Evolutionary conservation across 2,888 invertebrate genomes (phyloP).

Genomic region (Nephrotoma flavescens): DNA sequence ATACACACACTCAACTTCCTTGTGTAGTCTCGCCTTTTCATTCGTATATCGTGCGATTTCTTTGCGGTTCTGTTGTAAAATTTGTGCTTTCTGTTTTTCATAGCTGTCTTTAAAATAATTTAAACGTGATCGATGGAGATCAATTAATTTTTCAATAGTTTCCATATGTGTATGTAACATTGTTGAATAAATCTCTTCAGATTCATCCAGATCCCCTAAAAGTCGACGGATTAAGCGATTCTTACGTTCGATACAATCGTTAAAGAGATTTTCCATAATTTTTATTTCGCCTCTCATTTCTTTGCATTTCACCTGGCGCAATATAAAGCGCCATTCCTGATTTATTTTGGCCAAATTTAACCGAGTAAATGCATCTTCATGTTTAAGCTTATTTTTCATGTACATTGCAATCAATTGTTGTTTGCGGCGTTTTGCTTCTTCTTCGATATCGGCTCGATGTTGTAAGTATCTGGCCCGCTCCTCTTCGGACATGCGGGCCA

Average conservation of each 20-base stretch:
- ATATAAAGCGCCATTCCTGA: conserved; percentile 66
- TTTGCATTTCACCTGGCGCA: conserved; percentile 60
- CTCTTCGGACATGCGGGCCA: conserved; percentile 75
- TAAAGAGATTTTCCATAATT: conserved; percentile 33
- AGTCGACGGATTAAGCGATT: conserved; percentile 48
- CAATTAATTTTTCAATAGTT: conserved; percentile 50
- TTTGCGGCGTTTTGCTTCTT: conserved; percentile 64
- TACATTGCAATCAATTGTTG: conserved; percentile 65
- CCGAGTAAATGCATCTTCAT: conserved; percentile 63
- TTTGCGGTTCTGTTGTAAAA: conserved; percentile 38
- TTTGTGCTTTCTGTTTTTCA: conserved; percentile 38
- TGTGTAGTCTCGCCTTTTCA: conserved; percentile 38
- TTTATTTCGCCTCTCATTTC: conserved; percentile 54
- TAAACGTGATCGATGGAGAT: conserved; percentile 27
- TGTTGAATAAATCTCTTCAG: conserved; percentile 57
- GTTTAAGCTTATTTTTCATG: conserved; percentile 74
- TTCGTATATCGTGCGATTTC: conserved; percentile 38
- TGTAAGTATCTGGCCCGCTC: conserved; percentile 67
- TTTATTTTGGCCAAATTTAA: conserved; percentile 73
- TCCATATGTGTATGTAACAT: conserved; percentile 59
- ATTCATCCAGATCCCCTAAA: conserved; percentile 48
- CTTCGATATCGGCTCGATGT: conserved; percentile 66
- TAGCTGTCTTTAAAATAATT: conserved; percentile 40
- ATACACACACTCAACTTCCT: conserved; percentile 41
- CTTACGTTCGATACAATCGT: conserved; percentile 45